Evolutionary conservation across 2,113 vertebrate species (phyloP), one percentile per base, ranked within the genome.

Genomic region (Tupaia tana): DNA sequence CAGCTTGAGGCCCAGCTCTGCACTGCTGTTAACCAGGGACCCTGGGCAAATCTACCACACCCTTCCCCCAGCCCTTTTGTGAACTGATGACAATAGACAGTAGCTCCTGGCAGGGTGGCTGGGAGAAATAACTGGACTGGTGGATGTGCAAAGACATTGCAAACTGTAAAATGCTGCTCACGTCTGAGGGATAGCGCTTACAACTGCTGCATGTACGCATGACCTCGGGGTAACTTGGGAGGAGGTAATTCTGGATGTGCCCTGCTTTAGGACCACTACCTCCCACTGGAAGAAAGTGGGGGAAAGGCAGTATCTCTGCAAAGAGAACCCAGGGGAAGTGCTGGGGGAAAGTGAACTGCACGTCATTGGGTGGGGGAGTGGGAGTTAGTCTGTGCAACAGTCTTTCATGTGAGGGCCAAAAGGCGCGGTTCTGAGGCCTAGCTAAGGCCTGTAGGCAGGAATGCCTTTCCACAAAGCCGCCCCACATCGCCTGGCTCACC

Each of bases 401-500:
- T 59, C 93, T 87, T 96, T 95, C 88, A 71, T 29, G 73, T 79
- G 34, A 56, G 27, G 61, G 61, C 84, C 94, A 81, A 89, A 66
- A 20, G 0, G 66, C 77, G 8, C 66, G 69, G 64, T 73, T 58
- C 87, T 66, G 75, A 93, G 56, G 69, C 91, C 78, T 52, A 66
- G 66, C 16, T 64, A 95, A 64, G 66, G 86, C 74, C 88, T 6
- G 25, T 34, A 31, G 69, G 59, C 0, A 43, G 89, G 81, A 96
- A 97, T 7, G 34, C 54, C 4, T 0, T 81, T 85, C 85, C 81
- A 85, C 16, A 8, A 52, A 78, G 90, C 84, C 52, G 63, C 86
- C 89, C 85, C 54, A 54, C 64, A 69, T 91, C 16, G 14, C 80
- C 24, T 0, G 93, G 91, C 77, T 59, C 24, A 61, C 25, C 71